Evolutionary conservation across 2,113 vertebrate genomes (phyloP).

Genomic region (Lagopus muta): DNA sequence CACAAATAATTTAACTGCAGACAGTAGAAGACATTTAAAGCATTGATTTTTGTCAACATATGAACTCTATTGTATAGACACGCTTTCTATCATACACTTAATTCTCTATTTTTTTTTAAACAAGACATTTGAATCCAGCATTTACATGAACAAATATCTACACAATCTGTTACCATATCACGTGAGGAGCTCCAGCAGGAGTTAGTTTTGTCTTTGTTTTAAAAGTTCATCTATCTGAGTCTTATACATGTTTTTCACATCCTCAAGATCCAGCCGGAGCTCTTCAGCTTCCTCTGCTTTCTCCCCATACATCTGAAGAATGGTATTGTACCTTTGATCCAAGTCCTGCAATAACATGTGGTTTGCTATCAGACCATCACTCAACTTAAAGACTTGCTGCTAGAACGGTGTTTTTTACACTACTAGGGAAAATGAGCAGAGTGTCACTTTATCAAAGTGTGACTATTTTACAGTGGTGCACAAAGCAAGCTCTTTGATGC

Average conservation of each 20-base stretch:
- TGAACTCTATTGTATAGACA: constrained; percentile 70
- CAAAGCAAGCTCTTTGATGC: background rate
- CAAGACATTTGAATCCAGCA: constrained; percentile 66
- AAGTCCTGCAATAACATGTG: constrained; percentile 84
- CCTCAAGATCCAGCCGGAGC: constrained; percentile 93
- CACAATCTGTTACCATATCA: constrained; percentile 58
- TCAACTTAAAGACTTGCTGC: background rate
- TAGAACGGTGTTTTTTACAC: background rate
- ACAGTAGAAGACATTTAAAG: constrained; percentile 71
- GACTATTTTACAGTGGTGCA: background rate
- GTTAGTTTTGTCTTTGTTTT: constrained; percentile 81
- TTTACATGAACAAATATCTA: constrained; percentile 67
- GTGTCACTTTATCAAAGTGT: background rate
- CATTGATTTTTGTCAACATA: constrained; percentile 53
- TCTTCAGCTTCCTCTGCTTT: constrained; percentile 98
- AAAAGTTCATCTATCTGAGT: constrained; percentile 97
- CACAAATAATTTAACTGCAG: constrained; percentile 84
- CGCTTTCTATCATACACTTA: constrained; percentile 73
- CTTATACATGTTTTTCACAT: constrained; percentile 99
- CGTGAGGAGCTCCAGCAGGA: constrained; percentile 16
- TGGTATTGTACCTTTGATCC: constrained; percentile 98
- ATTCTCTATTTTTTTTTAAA: constrained; percentile 54
- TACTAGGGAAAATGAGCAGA: background rate
- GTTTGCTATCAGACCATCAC: background rate
- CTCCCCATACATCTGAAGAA: constrained; percentile 99